Conservation (phyloP, 2,888 invertebrate species). For the Piscicola geometra region DNA sequence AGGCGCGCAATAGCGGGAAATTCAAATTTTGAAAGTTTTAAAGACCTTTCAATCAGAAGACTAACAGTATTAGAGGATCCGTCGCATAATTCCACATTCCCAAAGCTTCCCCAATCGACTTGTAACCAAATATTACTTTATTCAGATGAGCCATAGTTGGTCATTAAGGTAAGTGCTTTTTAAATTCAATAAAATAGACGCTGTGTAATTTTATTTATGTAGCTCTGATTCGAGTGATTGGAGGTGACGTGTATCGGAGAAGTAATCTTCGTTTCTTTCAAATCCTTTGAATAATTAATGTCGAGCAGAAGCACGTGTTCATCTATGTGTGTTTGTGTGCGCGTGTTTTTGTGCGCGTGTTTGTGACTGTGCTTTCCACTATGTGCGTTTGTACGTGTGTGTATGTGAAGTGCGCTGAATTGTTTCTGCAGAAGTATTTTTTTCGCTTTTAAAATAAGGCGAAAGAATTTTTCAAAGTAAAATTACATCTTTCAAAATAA, state of each 20-base stretch:
- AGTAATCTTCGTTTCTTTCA: conserved; percentile 16
- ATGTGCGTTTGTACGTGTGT: conserved; percentile 12
- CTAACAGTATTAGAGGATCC: no score
- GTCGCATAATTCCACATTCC: no score
- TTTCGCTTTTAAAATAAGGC: background rate
- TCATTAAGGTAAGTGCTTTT: no score
- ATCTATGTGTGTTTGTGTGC: background rate
- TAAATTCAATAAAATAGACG: no score
- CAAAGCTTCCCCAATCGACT: no score
- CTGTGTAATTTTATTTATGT: no score
- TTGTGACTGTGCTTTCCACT: background rate
- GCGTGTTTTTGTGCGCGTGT: background rate
- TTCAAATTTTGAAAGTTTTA: background rate
- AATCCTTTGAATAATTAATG: conserved; percentile 17
- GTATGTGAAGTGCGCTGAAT: no score
- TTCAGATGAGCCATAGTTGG: no score
- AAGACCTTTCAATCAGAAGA: background rate
- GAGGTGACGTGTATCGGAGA: conserved; percentile 12
- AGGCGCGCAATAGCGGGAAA: background rate
- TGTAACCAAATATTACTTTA: no score
- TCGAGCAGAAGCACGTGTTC: background rate
- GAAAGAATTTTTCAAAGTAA: background rate
- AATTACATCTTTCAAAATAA: background rate
- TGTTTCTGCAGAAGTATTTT: no score
- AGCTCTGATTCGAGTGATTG: background rate